Base-by-base conservation (phyloP, 2,113 vertebrate genomes). In the Pandion haliaetus region DNA sequence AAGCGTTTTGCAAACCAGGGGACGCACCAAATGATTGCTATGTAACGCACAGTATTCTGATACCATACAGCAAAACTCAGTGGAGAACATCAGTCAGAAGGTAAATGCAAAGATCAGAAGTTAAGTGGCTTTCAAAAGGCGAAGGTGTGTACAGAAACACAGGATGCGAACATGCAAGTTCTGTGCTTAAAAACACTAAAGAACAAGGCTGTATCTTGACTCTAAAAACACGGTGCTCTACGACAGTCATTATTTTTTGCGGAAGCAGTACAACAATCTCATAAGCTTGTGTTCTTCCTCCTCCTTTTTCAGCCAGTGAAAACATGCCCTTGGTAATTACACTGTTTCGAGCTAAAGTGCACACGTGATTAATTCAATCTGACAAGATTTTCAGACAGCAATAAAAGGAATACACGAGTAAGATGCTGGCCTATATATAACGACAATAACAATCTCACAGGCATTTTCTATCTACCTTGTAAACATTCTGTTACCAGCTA, bases 1-100 rank as follows among this genome's bases (percentile, higher is more conserved):
- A 74, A 65, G 55, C 1, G 0, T 14, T 73, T 18, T 74, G 62
- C 26, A n/a, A 87, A 61, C 8, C 6, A 19, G 10, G 24, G 24
- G 28, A 73, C 2, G 1, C 31, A 50, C 14, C 8, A 38, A 57
- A 14, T 4, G 6, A 36, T 3, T 26, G 36, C 5, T 52, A 3
- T 1, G 14, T 12, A 67, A 52, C 0, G 0, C 17, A 50, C 0
- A 1, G 45, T 38, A 38, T 83, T 63, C 11, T 34, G 32, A 67
- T 1, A 23, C 13, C 0, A 4, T 24, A n/a, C 23, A 40, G 66
- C n/a, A 36, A 34, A 14, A 45, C 21, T 12, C 16, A 54, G 49
- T 6, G 13, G 82, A 74, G 44, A 78, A 42, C 18, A 9, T 32
- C 17, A 77, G 67, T 31, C 40, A 55, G 58, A 84, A 45, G 12